Evolutionary conservation across 2,113 vertebrate genomes (phyloP).

Genomic region (Gopherus flavomarginatus): DNA sequence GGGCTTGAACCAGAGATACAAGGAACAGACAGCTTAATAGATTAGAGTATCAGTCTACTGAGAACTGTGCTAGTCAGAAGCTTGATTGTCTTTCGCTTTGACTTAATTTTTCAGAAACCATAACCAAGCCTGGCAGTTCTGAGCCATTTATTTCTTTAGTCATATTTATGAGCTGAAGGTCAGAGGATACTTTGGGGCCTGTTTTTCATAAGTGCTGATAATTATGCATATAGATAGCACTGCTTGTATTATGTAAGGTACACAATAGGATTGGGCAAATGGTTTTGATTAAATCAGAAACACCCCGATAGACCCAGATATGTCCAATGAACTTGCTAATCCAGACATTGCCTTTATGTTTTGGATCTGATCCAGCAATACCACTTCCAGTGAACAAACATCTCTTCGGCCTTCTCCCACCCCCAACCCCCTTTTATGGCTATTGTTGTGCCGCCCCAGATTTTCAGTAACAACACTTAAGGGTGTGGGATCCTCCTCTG

Average conservation of each 20-base stretch:
- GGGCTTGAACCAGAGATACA: conserved; percentile 70
- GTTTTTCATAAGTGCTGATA: conserved; percentile 71
- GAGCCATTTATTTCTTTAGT: conserved; percentile 65
- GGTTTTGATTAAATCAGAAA: conserved; percentile 62
- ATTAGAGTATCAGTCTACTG: conserved; percentile 62
- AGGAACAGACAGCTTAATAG: conserved; percentile 65
- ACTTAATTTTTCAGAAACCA: conserved; percentile 71
- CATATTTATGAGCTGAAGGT: conserved; percentile 73
- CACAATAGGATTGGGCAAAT: conserved; percentile 9
- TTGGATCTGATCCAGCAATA: conserved; percentile 59
- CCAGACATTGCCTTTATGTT: conserved; percentile 57
- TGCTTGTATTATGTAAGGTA: conserved; percentile 23
- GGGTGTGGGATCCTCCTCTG: not conserved
- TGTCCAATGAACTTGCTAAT: conserved; percentile 37
- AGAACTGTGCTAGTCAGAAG: conserved; percentile 68
- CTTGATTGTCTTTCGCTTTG: conserved; percentile 72
- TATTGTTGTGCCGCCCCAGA: conserved; percentile 7
- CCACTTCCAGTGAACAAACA: conserved; percentile 52
- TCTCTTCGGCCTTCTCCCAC: not conserved
- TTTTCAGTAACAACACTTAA: conserved; percentile 56
- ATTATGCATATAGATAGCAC: conserved; percentile 60
- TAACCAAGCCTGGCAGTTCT: conserved; percentile 77
- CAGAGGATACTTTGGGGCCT: conserved; percentile 65
- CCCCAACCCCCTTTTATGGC: conserved; percentile 21
- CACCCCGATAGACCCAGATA: conserved; percentile 9